These are phyloP conservation scores for Tolmerus cingulatus DNA, from an alignment of 2,888 invertebrate species.

Conservation along the genomic window DNA sequence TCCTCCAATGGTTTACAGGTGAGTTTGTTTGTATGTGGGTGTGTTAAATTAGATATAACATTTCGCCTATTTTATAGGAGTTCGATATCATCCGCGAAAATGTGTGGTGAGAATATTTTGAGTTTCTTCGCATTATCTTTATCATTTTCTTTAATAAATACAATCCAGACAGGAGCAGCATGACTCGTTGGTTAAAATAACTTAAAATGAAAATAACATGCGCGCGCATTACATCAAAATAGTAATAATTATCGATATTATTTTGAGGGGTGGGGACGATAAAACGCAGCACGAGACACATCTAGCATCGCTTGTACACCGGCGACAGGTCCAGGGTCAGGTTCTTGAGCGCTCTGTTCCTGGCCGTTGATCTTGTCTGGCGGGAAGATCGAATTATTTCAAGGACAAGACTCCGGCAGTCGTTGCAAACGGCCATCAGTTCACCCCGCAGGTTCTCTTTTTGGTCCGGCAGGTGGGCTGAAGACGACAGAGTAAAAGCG, in stretches of 20 bases:
- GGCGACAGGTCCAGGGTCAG: slow-evolving; percentile 85
- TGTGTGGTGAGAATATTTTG: background rate
- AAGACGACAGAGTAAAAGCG: slow-evolving; percentile 67
- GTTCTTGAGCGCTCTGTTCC: slow-evolving; percentile 82
- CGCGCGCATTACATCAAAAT: slow-evolving; percentile 1
- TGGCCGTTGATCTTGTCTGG: slow-evolving; percentile 81
- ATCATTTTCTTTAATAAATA: background rate
- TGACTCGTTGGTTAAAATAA: background rate
- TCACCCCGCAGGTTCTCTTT: slow-evolving; percentile 75
- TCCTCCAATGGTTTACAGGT: background rate
- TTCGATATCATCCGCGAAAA: background rate
- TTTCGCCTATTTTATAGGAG: background rate
- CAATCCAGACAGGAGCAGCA: background rate
- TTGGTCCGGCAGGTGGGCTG: slow-evolving; percentile 62
- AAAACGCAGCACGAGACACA: background rate
- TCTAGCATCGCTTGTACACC: slow-evolving; percentile 69
- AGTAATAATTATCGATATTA: background rate
- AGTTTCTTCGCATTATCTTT: background rate
- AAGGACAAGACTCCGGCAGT: slow-evolving; percentile 92
- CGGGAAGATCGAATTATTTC: slow-evolving; percentile 92
- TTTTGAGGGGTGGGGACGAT: background rate
- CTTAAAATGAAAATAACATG: slow-evolving; percentile 21
- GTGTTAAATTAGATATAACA: background rate
- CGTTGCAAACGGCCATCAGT: slow-evolving; percentile 90
- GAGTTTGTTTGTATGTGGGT: background rate